These are phyloP conservation scores for Sesamia inferens DNA, from an alignment of 2,888 invertebrate species.

Conservation along the genomic window DNA sequence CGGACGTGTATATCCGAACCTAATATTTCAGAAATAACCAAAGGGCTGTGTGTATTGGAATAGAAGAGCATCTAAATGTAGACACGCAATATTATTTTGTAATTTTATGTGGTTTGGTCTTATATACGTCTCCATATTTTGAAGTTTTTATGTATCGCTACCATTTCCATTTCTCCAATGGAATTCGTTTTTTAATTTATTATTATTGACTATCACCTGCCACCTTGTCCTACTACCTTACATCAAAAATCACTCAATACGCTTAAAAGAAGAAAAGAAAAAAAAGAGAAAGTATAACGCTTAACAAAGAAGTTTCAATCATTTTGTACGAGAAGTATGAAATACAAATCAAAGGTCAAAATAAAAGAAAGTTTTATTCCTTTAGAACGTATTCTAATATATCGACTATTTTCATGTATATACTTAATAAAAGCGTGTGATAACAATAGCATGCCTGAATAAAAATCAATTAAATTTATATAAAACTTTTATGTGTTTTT, in stretches of 20 bases:
- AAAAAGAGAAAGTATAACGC: not conserved
- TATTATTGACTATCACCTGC: not conserved
- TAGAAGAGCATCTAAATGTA: conserved; percentile 13
- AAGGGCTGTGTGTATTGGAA: conserved; percentile 14
- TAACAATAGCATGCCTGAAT: too few species aligned
- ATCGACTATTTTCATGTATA: too few species aligned
- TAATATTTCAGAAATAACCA: conserved; percentile 30
- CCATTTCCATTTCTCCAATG: not conserved
- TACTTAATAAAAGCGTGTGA: too few species aligned
- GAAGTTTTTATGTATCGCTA: not conserved
- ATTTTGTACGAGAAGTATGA: too few species aligned
- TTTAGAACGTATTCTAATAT: too few species aligned
- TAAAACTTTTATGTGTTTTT: too few species aligned
- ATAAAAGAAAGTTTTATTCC: too few species aligned
- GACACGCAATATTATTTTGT: conserved; percentile 18
- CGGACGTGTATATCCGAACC: not conserved
- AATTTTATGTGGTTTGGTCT: not conserved
- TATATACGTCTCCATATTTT: not conserved
- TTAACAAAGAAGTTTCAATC: not conserved
- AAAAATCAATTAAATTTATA: too few species aligned
- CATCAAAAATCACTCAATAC: not conserved
- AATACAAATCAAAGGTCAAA: too few species aligned
- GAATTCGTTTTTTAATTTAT: conserved; percentile 25
- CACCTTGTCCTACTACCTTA: not conserved
- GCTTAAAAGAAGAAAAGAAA: too few species aligned